These are phyloP conservation scores for Tenebrio molitor DNA, from an alignment of 1,140 invertebrate species.

Conservation along the genomic window DNA sequence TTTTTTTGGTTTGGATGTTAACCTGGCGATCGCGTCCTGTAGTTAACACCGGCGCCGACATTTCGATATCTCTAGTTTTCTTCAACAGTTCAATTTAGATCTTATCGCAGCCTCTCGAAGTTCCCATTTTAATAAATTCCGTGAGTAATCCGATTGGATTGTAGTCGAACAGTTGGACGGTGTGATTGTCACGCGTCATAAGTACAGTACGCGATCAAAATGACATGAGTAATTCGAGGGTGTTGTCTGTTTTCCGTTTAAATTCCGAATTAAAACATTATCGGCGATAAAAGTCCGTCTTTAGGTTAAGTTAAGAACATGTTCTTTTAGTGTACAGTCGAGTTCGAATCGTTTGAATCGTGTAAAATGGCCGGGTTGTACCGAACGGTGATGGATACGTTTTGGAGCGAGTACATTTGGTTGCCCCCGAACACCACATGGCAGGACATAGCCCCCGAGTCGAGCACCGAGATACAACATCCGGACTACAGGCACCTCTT, in stretches of 20 bases:
- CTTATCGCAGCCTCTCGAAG: too few relatives aligned
- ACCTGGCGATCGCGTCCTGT: conserved; percentile 18
- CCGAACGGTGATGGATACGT: conserved; percentile 68
- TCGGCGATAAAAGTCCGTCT: background rate
- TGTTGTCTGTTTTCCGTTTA: conserved; percentile 37
- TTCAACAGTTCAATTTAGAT: too few relatives aligned
- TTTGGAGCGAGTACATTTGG: conserved; percentile 90
- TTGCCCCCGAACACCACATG: conserved; percentile 91
- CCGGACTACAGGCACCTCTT: conserved; percentile 86
- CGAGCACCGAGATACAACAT: conserved; percentile 82
- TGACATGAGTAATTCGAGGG: conserved; percentile 36
- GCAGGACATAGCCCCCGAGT: conserved; percentile 85
- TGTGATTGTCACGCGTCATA: conserved; percentile 16
- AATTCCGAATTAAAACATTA: conserved; percentile 12
- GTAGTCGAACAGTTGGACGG: too few relatives aligned
- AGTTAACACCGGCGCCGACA: background rate
- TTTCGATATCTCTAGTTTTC: too few relatives aligned
- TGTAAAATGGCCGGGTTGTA: conserved; percentile 39
- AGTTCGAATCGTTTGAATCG: background rate
- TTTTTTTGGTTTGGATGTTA: background rate
- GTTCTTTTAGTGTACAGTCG: conserved; percentile 11
- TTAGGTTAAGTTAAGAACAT: background rate
- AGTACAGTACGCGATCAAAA: conserved; percentile 28
- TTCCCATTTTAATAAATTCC: too few relatives aligned
- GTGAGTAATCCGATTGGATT: too few relatives aligned